Percentiles rank a stretch among this genome's conserved stretches.
Evolutionary conservation across 2,888 invertebrate genomes (phyloP).

Genomic region (Pseudococcus viburni): DNA sequence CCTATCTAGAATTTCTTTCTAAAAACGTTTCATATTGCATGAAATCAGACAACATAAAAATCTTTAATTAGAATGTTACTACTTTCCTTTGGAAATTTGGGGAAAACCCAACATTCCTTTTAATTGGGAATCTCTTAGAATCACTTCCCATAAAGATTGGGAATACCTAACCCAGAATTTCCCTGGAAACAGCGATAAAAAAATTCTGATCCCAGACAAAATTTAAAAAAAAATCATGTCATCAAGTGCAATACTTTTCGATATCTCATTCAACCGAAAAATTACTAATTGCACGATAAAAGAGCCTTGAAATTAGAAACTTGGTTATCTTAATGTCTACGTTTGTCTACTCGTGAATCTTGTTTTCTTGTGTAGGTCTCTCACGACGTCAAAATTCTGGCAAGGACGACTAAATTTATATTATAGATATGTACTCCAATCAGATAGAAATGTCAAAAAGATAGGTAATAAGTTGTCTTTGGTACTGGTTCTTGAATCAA

Average conservation of each 20-base stretch:
- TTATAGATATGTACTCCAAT: neutral
- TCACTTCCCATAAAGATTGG: no score
- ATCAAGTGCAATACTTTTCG: neutral
- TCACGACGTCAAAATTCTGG: neutral
- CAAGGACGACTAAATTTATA: neutral
- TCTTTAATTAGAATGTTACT: no score
- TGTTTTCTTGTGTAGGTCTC: neutral
- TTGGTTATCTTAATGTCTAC: neutral
- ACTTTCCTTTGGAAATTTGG: no score
- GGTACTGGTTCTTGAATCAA: neutral
- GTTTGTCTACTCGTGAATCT: neutral
- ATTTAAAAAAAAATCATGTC: neutral
- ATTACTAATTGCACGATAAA: neutral
- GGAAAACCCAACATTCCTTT: no score
- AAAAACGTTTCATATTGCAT: no score
- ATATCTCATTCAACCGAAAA: neutral
- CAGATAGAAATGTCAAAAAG: neutral
- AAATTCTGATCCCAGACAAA: neutral
- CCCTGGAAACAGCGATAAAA: no score
- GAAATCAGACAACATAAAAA: no score
- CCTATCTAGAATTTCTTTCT: no score
- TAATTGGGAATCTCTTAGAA: no score
- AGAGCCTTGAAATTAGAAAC: constrained; percentile 21
- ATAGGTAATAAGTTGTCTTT: neutral
- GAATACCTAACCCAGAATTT: no score